Evolutionary conservation across 2,113 vertebrate species (phyloP), one percentile per base, ranked within the genome.

Genomic region (Paraplagusia blochii): DNA sequence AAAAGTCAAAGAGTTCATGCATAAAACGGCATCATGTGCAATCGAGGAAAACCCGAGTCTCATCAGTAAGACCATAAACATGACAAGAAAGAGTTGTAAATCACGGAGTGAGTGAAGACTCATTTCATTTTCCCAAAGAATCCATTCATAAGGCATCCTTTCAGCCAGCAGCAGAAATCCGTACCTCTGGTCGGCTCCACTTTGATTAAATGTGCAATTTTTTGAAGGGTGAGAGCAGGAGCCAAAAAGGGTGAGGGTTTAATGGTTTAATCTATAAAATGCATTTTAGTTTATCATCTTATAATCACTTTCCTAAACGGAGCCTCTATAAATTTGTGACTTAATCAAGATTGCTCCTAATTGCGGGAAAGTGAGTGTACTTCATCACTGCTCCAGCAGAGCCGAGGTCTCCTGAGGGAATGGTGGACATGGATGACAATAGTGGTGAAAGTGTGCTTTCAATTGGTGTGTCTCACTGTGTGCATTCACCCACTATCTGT

Each of bases 401-500:
- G 15, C 53, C 44, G 33, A 33, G 47, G 38, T 66, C 52, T 52
- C 65, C 17, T 7, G 40, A 16, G 22, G 11, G 19, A 42, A 45
- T 11, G 13, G 33, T 16, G 22, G 36, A 66, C 33, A 22, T 12
- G 8, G 15, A 52, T 18, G 53, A 66, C 45, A 55, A 22, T 11
- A 45, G 63, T 6, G 39, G 65, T 29, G 42, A 16, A 29, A 40
- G 47, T 42, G 34, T 19, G 45, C 53, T 58, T 59, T 44, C 36
- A 44, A 69, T 70, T 22, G 1, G 44, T 44, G 61, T 22, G 64
- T 61, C 68, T 83, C 74, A 64, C 53, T 14, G 38, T 73, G 57
- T 44, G n/a, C 55, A 38, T 45, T 60, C 58, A 63, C 67, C 34
- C 42, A 39, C 63, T 45, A 48, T 49, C 60, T 53, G 33, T 68